Evolutionary conservation across 2,888 invertebrate species (phyloP).

Genomic region (Pycnomerus fuliginosus): DNA sequence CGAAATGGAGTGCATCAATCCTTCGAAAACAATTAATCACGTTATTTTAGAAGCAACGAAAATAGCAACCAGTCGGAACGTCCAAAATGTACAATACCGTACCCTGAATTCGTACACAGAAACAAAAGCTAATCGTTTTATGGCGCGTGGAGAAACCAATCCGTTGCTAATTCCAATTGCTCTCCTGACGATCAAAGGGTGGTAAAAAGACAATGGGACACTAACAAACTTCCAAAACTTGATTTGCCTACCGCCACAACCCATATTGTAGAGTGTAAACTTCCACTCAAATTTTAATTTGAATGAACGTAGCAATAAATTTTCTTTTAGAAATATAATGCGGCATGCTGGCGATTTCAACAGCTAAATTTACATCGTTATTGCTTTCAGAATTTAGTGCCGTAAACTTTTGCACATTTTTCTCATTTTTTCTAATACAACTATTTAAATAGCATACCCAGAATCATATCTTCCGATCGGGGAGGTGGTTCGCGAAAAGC

Average conservation of each 20-base stretch:
- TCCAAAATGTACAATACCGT: constrained; percentile 14
- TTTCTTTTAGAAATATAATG: constrained; percentile 49
- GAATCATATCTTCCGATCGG: background rate
- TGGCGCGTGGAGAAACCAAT: constrained; percentile 2
- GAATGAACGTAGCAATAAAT: constrained; percentile 50
- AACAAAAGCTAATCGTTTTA: constrained; percentile 16
- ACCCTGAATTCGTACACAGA: constrained; percentile 1
- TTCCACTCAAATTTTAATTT: constrained; percentile 52
- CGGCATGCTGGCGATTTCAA: constrained; percentile 49
- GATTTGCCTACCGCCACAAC: constrained; percentile 38
- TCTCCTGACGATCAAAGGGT: constrained; percentile 21
- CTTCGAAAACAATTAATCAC: constrained; percentile 36
- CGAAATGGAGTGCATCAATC: constrained; percentile 38
- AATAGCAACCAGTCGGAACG: constrained; percentile 28
- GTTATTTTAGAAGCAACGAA: constrained; percentile 38
- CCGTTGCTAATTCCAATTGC: constrained; percentile 2
- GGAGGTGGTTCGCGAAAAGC: too few species aligned
- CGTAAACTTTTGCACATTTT: constrained; percentile 9
- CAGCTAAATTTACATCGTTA: constrained; percentile 53
- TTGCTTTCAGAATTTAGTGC: constrained; percentile 51
- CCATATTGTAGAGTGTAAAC: constrained; percentile 42
- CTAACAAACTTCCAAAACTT: constrained; percentile 43
- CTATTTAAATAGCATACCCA: constrained; percentile 6
- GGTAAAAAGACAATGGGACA: constrained; percentile 38
- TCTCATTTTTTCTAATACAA: constrained; percentile 12